These are phyloP conservation scores for Drosophila lutescens DNA, from an alignment of 2,888 invertebrate species.

Conservation along the genomic window DNA sequence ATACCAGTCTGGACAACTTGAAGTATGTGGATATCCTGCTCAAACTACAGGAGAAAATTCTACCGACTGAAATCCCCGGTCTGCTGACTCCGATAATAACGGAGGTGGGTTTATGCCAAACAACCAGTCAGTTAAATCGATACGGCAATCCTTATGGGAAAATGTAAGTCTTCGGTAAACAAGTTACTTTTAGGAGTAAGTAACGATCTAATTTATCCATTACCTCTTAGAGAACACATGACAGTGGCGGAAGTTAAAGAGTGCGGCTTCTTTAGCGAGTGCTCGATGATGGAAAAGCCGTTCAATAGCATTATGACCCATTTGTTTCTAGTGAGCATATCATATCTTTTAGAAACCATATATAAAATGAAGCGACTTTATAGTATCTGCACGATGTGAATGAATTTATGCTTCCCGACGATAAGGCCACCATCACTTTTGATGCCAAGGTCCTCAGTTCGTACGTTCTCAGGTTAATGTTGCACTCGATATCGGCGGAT, in stretches of 20 bases:
- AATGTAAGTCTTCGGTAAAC: constrained; percentile 42
- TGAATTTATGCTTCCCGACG: constrained; percentile 72
- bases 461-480: constrained; percentile 60
- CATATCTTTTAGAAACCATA: neutral
- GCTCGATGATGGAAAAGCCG: constrained; percentile 58
- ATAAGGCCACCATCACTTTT: constrained; percentile 56
- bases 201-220: neutral
- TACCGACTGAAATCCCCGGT: constrained; percentile 19
- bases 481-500: constrained; percentile 71
- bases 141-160: constrained; percentile 76
- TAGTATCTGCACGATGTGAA: constrained; percentile 79
- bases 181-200: too few species aligned
- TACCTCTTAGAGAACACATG: constrained; percentile 19
- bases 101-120: constrained; percentile 81
- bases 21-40: constrained; percentile 63
- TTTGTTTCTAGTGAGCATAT: constrained; percentile 39
- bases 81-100: constrained; percentile 74
- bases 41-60: constrained; percentile 22
- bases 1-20: constrained; percentile 63
- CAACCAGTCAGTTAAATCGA: constrained; percentile 67
- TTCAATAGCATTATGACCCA: constrained; percentile 25
- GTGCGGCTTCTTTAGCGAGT: constrained; percentile 69
- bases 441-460: constrained; percentile 52
- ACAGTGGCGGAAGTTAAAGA: constrained; percentile 20
- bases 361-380: neutral